phyloP scores from a whole-genome alignment of 2,113 vertebrate genomes.

The Neolamprologus caudopunctatus region DNA sequence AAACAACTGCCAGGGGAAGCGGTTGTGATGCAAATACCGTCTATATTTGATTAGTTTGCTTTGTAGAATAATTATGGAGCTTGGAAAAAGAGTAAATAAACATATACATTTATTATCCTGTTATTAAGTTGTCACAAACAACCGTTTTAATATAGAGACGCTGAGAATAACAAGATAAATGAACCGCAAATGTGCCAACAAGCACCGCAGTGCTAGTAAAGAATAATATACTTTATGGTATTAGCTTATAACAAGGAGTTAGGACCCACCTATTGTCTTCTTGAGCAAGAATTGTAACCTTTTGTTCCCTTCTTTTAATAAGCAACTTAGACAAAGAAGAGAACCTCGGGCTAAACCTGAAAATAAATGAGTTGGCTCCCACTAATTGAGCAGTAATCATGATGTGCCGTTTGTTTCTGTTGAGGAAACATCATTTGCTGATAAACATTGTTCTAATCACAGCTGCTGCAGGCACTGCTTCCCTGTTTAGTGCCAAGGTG shows the following conservation, averaged over 20 bases:
- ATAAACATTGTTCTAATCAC: conserved; percentile 72
- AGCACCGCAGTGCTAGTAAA: not conserved
- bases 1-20: not conserved
- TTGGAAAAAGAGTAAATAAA: not conserved
- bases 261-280: not conserved
- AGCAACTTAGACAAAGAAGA: conserved; percentile 11
- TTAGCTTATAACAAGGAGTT: not conserved
- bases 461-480: conserved; percentile 62
- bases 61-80: not conserved
- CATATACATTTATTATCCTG: not conserved
- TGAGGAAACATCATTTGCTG: conserved; percentile 65
- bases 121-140: not conserved
- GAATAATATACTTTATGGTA: not conserved
- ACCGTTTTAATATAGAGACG: not conserved
- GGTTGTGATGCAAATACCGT: not conserved
- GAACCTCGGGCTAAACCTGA: conserved; percentile 49
- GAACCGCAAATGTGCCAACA: not conserved
- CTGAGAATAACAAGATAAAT: not conserved
- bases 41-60: not conserved
- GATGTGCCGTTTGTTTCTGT: conserved; percentile 58
- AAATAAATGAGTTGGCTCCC: conserved; percentile 73
- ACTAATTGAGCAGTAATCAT: conserved; percentile 56
- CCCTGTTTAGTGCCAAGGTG: conserved; percentile 56
- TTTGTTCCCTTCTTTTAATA: conserved; percentile 49
- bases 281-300: not conserved